A percentile compares a stretch with the other conserved stretches of the same genome.
These are phyloP conservation scores for Holcopasites calliopsidis DNA, from an alignment of 1,140 invertebrate species.

Conservation along the genomic window DNA sequence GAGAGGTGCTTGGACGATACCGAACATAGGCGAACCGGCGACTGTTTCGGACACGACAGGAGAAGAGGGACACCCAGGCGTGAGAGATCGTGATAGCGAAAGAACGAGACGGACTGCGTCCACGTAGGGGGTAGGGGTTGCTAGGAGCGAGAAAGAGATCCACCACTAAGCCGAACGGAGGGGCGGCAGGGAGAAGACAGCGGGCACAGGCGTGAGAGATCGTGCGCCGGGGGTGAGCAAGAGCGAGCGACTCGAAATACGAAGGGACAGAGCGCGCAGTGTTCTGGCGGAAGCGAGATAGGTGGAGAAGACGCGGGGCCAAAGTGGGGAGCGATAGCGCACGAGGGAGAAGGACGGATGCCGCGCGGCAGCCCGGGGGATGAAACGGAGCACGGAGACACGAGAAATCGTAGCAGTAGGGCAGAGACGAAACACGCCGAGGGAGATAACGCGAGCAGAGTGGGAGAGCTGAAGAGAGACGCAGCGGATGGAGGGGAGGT, in stretches of 20 bases:
- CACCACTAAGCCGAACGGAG: background rate
- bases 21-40: conserved; percentile 29
- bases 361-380: background rate
- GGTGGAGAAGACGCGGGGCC: background rate
- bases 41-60: conserved; percentile 7
- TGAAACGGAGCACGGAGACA: background rate
- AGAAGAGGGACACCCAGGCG: conserved; percentile 18
- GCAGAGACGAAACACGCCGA: background rate
- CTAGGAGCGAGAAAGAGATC: background rate
- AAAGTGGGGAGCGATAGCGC: conserved; percentile 11
- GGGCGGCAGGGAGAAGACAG: conserved; percentile 13
- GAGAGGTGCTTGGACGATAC: conserved; percentile 33
- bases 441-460: conserved; percentile 22
- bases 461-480: conserved; percentile 53
- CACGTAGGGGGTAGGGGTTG: conserved; percentile 32
- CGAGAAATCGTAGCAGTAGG: background rate
- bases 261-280: background rate
- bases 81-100: conserved; percentile 32
- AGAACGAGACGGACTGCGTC: conserved; percentile 4
- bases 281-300: background rate
- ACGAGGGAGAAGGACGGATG: background rate
- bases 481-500: conserved; percentile 57
- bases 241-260: background rate
- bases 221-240: conserved; percentile 23
- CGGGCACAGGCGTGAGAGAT: conserved; percentile 54